A percentile compares a stretch with the other conserved stretches of the same genome.
These are phyloP conservation scores for Macropodus opercularis DNA, from an alignment of 2,797 vertebrate species.

Conservation along the genomic window DNA sequence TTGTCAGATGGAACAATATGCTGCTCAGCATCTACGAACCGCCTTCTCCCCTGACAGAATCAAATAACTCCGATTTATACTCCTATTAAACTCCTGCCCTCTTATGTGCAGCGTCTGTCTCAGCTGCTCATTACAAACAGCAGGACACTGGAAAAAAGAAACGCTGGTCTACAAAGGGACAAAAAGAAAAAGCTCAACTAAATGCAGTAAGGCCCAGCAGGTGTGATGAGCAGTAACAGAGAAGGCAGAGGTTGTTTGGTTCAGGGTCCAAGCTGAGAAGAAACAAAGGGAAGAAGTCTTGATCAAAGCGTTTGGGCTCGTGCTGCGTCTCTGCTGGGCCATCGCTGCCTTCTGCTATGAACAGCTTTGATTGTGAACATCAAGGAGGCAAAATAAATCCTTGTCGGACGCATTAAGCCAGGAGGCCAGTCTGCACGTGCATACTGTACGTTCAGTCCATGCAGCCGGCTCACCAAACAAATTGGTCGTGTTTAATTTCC, in stretches of 20 bases:
- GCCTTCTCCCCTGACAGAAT: conserved; percentile 7
- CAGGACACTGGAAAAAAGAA: neutral
- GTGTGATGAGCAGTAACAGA: conserved; percentile 25
- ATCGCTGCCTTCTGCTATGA: conserved; percentile 29
- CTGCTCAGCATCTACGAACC: neutral
- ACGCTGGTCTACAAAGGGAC: conserved; percentile 2
- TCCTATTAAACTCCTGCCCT: neutral
- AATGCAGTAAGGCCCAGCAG: conserved; percentile 30
- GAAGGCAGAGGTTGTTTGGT: conserved; percentile 13
- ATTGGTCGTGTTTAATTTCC: conserved; percentile 58
- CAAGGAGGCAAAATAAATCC: conserved; percentile 46
- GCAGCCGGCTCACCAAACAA: conserved; percentile 22
- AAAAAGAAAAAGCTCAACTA: conserved; percentile 32
- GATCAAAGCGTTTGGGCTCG: conserved; percentile 54
- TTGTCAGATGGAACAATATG: conserved; percentile 17
- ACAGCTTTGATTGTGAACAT: conserved; percentile 63
- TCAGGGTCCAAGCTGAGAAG: conserved; percentile 58
- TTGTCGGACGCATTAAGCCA: conserved; percentile 19
- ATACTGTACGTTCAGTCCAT: neutral
- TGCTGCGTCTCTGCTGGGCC: conserved; percentile 16
- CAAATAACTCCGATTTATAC: conserved; percentile 1
- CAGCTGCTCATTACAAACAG: conserved; percentile 12
- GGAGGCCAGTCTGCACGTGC: neutral
- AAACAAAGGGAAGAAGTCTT: conserved; percentile 40
- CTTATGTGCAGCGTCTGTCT: neutral